Evolutionary conservation across 1,140 invertebrate genomes (phyloP), one percentile per base, ranked within the genome.

Genomic region (Anastrepha ludens): DNA sequence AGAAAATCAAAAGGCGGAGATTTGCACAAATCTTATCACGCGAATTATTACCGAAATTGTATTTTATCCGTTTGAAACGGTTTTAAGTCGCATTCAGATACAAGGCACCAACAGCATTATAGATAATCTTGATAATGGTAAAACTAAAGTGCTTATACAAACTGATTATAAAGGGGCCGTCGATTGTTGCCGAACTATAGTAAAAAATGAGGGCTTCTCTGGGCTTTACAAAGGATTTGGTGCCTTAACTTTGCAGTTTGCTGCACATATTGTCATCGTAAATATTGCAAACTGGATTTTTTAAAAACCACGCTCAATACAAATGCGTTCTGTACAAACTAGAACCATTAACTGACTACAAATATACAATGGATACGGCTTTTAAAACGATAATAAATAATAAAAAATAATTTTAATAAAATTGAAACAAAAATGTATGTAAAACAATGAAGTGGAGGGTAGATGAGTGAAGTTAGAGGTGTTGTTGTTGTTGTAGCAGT

Each of bases 211-310:
- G 94, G 98, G 98, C n/a, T 93, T 96, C 8, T 92, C 95, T 11
- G 98, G 98, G 0, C 94, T 99, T 1, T 99, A 98, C 91, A 98
- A 98, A 95, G 98, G 98, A 13, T 99, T 99, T 93, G 98, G 98
- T 65, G 97, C 98, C 20, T 94, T 99, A 29, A 91, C 98, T 7
- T 92, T 99, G 81, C 98, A 99, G 93, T 98, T 98, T 93, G 95
- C 96, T 0, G 95, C 97, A 64, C 97, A 99, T 92, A 93, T 97
- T 58, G 95, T 97, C 20, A 95, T 98, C 9, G 95, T 98, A 29
- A 96, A 96, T 91, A 91, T 97, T n/a, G 96, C 97, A 9, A 96
- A 96, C 91, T 95, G 97, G 93, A 93, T 97, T 89, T 91, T 93
- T 1, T 29, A 29, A 29, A 29, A 29, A 29, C 29, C 29, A 29